Evolutionary conservation across 1,140 invertebrate species (phyloP), one percentile per base, ranked within the genome.

Genomic region (Drosophila pandora): DNA sequence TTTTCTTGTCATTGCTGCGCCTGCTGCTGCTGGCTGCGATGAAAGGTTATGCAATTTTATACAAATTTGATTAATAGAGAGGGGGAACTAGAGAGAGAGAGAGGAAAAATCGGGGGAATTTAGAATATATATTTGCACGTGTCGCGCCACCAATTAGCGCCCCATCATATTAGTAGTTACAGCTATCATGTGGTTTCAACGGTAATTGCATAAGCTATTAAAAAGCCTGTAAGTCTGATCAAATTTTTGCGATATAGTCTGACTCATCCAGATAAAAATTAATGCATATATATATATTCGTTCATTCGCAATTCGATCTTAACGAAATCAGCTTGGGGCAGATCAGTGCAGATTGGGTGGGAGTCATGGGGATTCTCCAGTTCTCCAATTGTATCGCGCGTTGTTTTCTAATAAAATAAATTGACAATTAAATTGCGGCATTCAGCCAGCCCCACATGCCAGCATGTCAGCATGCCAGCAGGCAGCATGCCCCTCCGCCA

Each of bases 271-370:
- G 53, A 39, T 6, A 28, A 12, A 10, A 21, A 13, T n/a, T n/a
- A n/a, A 41, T 30, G 9, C 17, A 2, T 32, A 8, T 32, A 8
- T n/a, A 5, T 50, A 32, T 49, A n/a, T n/a, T 13, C 21, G 21
- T 52, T 13, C 12, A n/a, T 52, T 34, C 45, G n/a, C 21, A 22
- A 41, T 9, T 17, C 65, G 54, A 69, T 69, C 65, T 47, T 67
- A 68, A 55, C 49, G 12, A 2, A 69, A 41, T 68, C 79, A 78
- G 79, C 80, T 84, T 84, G 67, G 72, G 67, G 67, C 81, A 73
- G 80, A 80, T 84, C 74, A 76, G 72, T 76, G 81, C 81, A 85
- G 76, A 84, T 85, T 80, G 76, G 17, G 22, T 25, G 48, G 21
- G 28, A n/a, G 48, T 21, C 59, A 30, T 50, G 57, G 30, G 49